Evolutionary conservation across 2,888 invertebrate species (phyloP), one percentile per base, ranked within the genome.

Genomic region (Amitus sp.): DNA sequence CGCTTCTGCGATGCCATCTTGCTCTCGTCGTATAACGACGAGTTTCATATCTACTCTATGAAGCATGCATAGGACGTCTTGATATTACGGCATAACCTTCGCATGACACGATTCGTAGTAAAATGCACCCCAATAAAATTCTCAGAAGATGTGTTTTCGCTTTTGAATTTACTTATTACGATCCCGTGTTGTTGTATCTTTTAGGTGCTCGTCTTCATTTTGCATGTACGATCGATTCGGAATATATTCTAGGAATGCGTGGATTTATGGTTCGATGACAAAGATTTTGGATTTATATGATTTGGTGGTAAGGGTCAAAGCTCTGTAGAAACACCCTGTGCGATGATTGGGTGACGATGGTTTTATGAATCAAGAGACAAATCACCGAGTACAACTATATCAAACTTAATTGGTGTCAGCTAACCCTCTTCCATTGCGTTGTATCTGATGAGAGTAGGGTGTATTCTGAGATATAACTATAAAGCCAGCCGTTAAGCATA

Each of bases 401-500:
- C 70, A 66, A 48, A 65, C 40, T 71, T 78, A 78, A 78, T 79
- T 78, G 77, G 73, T 66, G 66, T 65, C 71, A 64, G 67, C 67
- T 66, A 73, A 66, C 65, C 70, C 69, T 66, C 67, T 51, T 68
- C 57, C 62, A 49, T 46, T 30, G 46, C 43, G 45, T 50, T 46
- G 52, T 52, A 39, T 47, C 30, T 61, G 53, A 51, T 56, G 65
- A 62, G 65, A 56, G 56, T 54, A 50, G 50, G 55, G 65, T 69
- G 57, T 67, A 70, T 66, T 69, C 67, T 62, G 60, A 74, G 73
- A 73, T 78, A 72, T 75, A 78, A 75, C 76, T 76, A 77, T 76
- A 76, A 78, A 78, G 76, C 64, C 68, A 69, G 63, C 67, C 72
- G 70, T 67, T 59, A 65, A 70, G 73, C 70, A 75, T 74, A 77